Evolutionary conservation across 2,113 vertebrate species (phyloP).

Genomic region (Pagrus major): DNA sequence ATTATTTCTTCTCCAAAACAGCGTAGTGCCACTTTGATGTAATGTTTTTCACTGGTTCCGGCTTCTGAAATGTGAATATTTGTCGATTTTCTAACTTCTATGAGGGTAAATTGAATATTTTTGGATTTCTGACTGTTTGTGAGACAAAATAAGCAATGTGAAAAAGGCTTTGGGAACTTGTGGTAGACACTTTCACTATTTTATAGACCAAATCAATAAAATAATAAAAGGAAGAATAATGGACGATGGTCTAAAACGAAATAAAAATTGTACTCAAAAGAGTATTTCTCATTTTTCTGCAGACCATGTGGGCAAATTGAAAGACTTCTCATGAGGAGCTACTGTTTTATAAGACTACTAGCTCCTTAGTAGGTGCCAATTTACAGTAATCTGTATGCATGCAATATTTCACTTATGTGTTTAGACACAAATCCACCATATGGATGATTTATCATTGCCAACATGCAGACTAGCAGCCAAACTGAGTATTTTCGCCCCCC

Average conservation of each 20-base stretch:
- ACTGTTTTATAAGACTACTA: neutral
- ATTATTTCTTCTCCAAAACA: too few species aligned
- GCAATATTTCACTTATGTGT: neutral
- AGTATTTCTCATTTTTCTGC: neutral
- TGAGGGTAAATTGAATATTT: neutral
- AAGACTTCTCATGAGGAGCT: neutral
- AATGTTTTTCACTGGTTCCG: too few species aligned
- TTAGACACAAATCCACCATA: neutral
- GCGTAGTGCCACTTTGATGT: too few species aligned
- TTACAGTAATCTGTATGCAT: neutral
- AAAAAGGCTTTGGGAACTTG: neutral
- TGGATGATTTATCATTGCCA: constrained; percentile 1
- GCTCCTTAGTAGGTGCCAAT: neutral
- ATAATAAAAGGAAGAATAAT: neutral
- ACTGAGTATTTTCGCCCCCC: neutral
- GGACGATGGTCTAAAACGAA: neutral
- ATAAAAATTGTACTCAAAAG: too few species aligned
- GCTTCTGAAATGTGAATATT: neutral
- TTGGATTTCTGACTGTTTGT: neutral
- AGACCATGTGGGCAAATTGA: neutral
- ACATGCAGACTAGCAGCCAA: neutral
- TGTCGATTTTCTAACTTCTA: neutral
- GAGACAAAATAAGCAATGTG: neutral
- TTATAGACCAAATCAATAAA: neutral
- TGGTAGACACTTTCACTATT: neutral